Percentiles rank a stretch among this genome's conserved stretches.
Conservation (phyloP, 2,888 invertebrate species). For the Rambutsinella grinnellia region DNA sequence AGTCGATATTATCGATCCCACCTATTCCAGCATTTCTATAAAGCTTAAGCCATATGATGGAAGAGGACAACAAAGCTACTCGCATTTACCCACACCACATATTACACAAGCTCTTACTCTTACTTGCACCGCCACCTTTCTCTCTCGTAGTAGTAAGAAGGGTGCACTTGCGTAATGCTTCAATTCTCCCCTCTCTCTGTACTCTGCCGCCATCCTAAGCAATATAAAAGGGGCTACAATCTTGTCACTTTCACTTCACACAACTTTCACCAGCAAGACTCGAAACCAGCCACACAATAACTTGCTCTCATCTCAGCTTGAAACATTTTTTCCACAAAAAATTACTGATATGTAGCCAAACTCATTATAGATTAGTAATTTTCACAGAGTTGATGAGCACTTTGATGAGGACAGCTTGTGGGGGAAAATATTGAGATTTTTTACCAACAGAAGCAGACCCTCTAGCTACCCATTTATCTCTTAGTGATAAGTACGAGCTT, state of each 20-base stretch:
- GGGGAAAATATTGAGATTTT: too few species aligned
- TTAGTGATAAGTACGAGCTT: too few species aligned
- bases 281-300: too few species aligned
- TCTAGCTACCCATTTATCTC: too few species aligned
- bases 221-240: not conserved
- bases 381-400: too few species aligned
- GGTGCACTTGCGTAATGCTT: not conserved
- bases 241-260: not conserved
- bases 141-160: not conserved
- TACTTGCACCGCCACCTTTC: not conserved
- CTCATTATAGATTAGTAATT: too few species aligned
- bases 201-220: not conserved
- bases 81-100: not conserved
- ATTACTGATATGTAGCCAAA: too few species aligned
- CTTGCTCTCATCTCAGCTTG: not conserved
- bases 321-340: not conserved
- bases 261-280: not conserved
- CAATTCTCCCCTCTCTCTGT: too few species aligned
- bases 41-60: not conserved
- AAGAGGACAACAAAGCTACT: not conserved
- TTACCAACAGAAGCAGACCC: too few species aligned
- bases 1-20: conserved; percentile 50
- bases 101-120: not conserved
- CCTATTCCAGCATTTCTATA: not conserved
- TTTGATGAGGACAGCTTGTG: too few species aligned